Evolutionary conservation across 1,140 invertebrate species (phyloP).

Genomic region (Eriocheir sinensis): DNA sequence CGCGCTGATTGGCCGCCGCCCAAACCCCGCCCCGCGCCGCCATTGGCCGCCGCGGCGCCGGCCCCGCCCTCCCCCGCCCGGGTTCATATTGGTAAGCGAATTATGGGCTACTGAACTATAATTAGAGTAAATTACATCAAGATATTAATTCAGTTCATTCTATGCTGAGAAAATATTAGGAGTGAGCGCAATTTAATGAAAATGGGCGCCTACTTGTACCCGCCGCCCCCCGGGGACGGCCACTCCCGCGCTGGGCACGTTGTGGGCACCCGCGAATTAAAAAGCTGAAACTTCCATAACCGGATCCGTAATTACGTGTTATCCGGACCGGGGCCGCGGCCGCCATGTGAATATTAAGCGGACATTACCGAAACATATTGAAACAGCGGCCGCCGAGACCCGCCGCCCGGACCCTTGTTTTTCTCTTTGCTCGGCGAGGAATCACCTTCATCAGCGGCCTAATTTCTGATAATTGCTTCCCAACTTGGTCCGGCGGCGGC

Average conservation of each 20-base stretch:
- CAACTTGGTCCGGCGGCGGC: slow-evolving; percentile 27
- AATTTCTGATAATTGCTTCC: slow-evolving; percentile 75
- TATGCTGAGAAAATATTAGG: slow-evolving; percentile 77
- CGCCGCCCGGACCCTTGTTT: slow-evolving; percentile 57
- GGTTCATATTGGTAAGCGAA: slow-evolving; percentile 77
- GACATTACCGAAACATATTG: slow-evolving; percentile 77
- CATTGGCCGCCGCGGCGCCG: slow-evolving; percentile 61
- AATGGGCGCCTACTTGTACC: slow-evolving; percentile 77
- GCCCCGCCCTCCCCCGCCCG: slow-evolving; percentile 65
- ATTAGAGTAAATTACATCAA: slow-evolving; percentile 78
- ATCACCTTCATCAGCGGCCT: slow-evolving; percentile 72
- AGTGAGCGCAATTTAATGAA: slow-evolving; percentile 77
- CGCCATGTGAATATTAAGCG: slow-evolving; percentile 75
- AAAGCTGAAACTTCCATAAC: slow-evolving; percentile 68
- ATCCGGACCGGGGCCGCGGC: slow-evolving; percentile 52
- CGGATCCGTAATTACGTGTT: slow-evolving; percentile 71
- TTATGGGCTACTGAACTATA: slow-evolving; percentile 77
- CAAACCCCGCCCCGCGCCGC: slow-evolving; percentile 63
- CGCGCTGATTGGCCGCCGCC: slow-evolving; percentile 69
- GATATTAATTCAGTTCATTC: slow-evolving; percentile 78
- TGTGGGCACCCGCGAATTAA: slow-evolving; percentile 73
- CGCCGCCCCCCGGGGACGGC: slow-evolving; percentile 62
- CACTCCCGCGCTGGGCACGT: slow-evolving; percentile 65
- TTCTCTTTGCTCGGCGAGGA: slow-evolving; percentile 67
- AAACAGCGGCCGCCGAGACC: slow-evolving; percentile 49